Evolutionary conservation across 2,797 vertebrate species (phyloP).

Genomic region (Danio aesculapii): DNA sequence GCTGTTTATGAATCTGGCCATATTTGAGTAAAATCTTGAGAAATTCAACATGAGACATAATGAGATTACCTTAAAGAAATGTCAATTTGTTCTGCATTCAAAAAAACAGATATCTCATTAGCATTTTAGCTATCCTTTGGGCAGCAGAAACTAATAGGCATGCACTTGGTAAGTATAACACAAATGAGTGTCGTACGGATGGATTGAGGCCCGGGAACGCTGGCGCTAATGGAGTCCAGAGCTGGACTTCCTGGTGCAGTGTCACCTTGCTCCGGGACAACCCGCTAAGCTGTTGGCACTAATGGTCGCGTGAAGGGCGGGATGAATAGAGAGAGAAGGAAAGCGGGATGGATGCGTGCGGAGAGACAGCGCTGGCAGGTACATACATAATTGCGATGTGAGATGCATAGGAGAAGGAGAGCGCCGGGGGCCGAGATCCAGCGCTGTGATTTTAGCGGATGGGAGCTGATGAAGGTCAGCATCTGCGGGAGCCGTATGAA

Average conservation of each 20-base stretch:
- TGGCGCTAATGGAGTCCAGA: conserved; percentile 18
- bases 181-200: conserved; percentile 18
- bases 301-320: conserved; percentile 39
- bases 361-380: conserved; percentile 47
- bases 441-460: conserved; percentile 15
- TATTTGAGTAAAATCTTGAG: background rate
- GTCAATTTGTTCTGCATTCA: background rate
- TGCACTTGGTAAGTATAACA: conserved; percentile 6
- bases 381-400: conserved; percentile 52
- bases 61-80: background rate
- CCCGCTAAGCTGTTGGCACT: conserved; percentile 32
- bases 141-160: conserved; percentile 17
- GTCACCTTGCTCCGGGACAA: conserved; percentile 54
- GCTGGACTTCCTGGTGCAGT: conserved; percentile 17
- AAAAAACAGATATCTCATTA: background rate
- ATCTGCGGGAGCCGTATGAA: background rate
- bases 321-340: conserved; percentile 2
- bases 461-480: conserved; percentile 46
- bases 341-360: background rate
- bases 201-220: background rate
- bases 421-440: conserved; percentile 18
- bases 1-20: background rate
- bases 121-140: background rate
- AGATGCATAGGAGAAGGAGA: conserved; percentile 37
- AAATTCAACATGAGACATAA: background rate